phyloP scores from a whole-genome alignment of 2,888 invertebrate genomes.

The Drosophila fulvimacula region DNA sequence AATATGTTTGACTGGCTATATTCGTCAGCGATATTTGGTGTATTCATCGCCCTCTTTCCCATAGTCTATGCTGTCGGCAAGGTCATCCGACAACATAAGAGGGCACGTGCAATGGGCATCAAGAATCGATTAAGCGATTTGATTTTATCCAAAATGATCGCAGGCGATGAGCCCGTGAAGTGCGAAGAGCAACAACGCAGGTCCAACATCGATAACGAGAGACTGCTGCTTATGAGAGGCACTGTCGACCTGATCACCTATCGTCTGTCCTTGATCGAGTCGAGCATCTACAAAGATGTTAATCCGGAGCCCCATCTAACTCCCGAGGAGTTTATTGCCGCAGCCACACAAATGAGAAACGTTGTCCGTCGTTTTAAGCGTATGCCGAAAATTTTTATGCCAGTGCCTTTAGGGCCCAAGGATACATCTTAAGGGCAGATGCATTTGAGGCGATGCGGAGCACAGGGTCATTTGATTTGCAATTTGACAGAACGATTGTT shows the following conservation, averaged over 20 bases:
- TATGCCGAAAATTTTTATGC: neutral
- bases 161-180: neutral
- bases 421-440: neutral
- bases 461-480: neutral
- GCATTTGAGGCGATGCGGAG: too few species aligned
- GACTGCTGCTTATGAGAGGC: neutral
- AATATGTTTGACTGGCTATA: constrained; percentile 20
- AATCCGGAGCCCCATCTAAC: constrained; percentile 5
- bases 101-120: neutral
- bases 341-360: neutral
- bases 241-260: constrained; percentile 1
- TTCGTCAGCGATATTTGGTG: neutral
- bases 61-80: neutral
- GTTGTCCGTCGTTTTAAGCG: neutral
- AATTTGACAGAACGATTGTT: neutral
- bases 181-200: neutral
- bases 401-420: neutral
- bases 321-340: neutral
- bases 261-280: constrained; percentile 9
- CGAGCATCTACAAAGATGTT: constrained; percentile 4
- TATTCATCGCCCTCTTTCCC: constrained; percentile 15
- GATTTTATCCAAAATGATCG: neutral
- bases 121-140: too few species aligned
- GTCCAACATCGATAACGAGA: neutral
- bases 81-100: neutral